Evolutionary conservation across 2,888 invertebrate species (phyloP), one percentile per base, ranked within the genome.

Genomic region (Phanerotoma sp.): DNA sequence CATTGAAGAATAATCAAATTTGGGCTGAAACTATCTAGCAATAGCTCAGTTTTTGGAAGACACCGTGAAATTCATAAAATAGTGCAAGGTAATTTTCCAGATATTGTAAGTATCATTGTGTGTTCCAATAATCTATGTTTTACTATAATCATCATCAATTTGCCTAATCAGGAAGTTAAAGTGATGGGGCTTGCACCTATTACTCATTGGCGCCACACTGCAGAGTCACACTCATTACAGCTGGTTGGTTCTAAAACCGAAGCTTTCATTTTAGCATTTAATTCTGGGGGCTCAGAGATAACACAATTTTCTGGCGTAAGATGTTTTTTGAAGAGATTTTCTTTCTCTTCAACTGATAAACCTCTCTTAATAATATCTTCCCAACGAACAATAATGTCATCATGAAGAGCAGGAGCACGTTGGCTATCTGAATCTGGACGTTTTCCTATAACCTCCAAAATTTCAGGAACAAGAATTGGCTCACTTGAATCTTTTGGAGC

Each of bases 301-400:
- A 21, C 28, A 35, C 53, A 60, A 50, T 62, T 61, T 32, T 49
- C 51, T n/a, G 60, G 49, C 25, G 52, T 56, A 20, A 42, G 32
- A 21, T 58, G 53, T 21, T 60, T 60, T 16, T 50, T 41, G 16
- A 50, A 40, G 16, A 49, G 44, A 4, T 46, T 48, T n/a, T 35
- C 21, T 5, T 40, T 33, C 25, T 60, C 54, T 25, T 60, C 57
- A 3, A n/a, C 11, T 3, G 57, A 51, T 13, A 47, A 51, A 5
- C 51, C 57, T 21, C 51, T 47, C 46, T 46, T 54, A 3, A 57
- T 21, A 10, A 57, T 38, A 13, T 22, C 50, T 9, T 54, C 52
- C 57, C 42, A 57, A 32, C 57, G 30, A 20, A 50, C 10, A 21
- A 53, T n/a, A 33, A 57, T 49, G 10, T 57, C 53, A 6, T 41